Percentiles rank a stretch among this genome's conserved stretches.
These are phyloP conservation scores for Ips nitidus DNA, from an alignment of 1,140 invertebrate genomes.

Conservation along the genomic window DNA sequence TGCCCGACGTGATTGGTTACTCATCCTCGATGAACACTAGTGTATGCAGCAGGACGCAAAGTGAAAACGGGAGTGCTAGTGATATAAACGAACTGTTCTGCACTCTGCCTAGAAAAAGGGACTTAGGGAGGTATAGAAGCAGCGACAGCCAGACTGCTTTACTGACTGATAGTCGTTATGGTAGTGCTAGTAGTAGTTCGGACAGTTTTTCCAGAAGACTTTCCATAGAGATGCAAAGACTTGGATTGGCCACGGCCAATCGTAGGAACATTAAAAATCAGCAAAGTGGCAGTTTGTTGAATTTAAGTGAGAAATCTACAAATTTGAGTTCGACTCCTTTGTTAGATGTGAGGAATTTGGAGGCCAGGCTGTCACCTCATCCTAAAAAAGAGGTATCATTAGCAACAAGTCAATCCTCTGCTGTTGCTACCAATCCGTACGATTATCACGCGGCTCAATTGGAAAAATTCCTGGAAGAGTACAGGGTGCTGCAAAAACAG, in stretches of 20 bases:
- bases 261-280: constrained; percentile 44
- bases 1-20: constrained; percentile 69
- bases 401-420: constrained; percentile 32
- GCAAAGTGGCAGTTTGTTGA: constrained; percentile 61
- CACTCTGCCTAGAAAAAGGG: constrained; percentile 60
- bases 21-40: constrained; percentile 46
- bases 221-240: constrained; percentile 39
- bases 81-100: constrained; percentile 58
- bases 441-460: constrained; percentile 76
- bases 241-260: constrained; percentile 39
- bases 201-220: constrained; percentile 39
- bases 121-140: constrained; percentile 55
- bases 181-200: constrained; percentile 52
- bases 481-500: constrained; percentile 71
- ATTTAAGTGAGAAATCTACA: constrained; percentile 51
- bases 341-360: constrained; percentile 56
- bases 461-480: constrained; percentile 75
- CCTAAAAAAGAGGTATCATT: neutral
- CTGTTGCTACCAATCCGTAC: constrained; percentile 58
- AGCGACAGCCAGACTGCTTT: constrained; percentile 70
- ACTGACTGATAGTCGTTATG: constrained; percentile 56
- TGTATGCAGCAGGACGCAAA: constrained; percentile 43
- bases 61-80: constrained; percentile 46
- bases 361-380: constrained; percentile 39
- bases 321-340: constrained; percentile 54